Conservation (phyloP, 2,797 vertebrate species). For the Glyptemys insculpta region DNA sequence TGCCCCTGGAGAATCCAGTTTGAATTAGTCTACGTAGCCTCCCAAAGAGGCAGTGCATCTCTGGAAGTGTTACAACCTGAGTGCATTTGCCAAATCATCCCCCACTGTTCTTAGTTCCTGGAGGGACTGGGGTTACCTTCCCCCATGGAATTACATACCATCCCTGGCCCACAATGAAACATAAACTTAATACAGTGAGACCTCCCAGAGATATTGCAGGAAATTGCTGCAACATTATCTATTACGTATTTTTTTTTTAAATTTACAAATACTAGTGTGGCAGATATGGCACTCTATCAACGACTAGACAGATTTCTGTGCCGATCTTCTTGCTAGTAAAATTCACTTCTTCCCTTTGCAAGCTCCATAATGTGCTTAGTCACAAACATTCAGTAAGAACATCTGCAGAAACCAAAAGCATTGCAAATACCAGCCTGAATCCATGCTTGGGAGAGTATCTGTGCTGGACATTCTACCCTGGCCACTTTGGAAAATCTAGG, state of each 20-base stretch:
- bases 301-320: not conserved
- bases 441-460: not conserved
- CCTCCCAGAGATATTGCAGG: not conserved
- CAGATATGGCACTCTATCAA: not conserved
- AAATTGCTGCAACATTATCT: not conserved
- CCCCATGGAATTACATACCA: not conserved
- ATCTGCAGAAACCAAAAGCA: not conserved
- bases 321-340: not conserved
- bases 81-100: not conserved
- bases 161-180: not conserved
- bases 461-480: too few species aligned
- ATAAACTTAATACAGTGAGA: not conserved
- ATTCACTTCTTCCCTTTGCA: not conserved
- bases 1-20: not conserved
- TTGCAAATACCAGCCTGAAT: not conserved
- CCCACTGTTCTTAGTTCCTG: not conserved
- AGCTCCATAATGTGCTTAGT: not conserved
- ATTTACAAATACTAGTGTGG: not conserved
- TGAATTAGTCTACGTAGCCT: not conserved
- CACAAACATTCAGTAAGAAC: not conserved
- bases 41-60: too few species aligned
- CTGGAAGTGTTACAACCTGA: not conserved
- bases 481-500: fast-evolving
- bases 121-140: not conserved
- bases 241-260: not conserved